These are phyloP conservation scores for Pundamilia nyererei DNA, from an alignment of 2,113 vertebrate genomes.

Conservation along the genomic window DNA sequence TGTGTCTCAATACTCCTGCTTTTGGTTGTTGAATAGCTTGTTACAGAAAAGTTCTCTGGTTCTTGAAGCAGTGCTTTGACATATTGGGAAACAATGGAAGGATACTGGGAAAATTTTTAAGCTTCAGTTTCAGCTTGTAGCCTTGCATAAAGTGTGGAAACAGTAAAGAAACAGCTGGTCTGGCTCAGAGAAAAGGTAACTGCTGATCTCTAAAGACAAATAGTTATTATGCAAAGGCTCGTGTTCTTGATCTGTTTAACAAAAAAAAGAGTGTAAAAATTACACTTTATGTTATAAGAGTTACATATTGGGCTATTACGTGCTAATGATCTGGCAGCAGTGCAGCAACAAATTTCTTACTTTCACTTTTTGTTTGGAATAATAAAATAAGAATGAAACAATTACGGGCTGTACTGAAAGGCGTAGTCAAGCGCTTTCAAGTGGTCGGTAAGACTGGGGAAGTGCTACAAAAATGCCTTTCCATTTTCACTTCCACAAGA, in stretches of 20 bases:
- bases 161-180: neutral
- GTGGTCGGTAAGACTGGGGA: neutral
- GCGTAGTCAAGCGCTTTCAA: neutral
- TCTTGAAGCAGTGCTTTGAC: neutral
- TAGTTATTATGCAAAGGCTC: neutral
- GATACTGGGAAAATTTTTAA: neutral
- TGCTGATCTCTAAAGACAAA: neutral
- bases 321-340: neutral
- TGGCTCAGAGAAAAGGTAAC: neutral
- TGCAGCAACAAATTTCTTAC: neutral
- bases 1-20: conserved; percentile 25
- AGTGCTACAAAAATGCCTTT: neutral
- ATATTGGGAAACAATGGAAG: neutral
- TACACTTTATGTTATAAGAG: neutral
- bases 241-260: neutral
- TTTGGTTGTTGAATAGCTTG: neutral
- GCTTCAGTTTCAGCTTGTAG: neutral
- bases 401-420: neutral
- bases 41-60: neutral
- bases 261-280: neutral
- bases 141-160: neutral
- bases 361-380: neutral
- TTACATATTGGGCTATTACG: neutral
- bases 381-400: neutral
- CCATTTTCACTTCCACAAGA: neutral